phyloP scores from a whole-genome alignment of 2,797 vertebrate genomes.

The Urocyon cinereoargenteus region DNA sequence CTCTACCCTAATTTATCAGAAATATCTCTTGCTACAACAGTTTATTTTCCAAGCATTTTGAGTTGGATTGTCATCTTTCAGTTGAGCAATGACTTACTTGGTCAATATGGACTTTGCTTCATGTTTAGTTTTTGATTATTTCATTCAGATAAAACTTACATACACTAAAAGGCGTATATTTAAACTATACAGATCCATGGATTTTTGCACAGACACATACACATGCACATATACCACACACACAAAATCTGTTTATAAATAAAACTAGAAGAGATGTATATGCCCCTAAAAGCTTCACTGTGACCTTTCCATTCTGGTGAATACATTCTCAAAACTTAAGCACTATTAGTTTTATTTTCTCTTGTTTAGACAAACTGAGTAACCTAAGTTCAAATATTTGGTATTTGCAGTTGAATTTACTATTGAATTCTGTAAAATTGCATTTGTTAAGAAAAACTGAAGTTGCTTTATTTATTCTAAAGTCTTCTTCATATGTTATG shows the following conservation, averaged over 20 bases:
- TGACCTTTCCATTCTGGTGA: neutral
- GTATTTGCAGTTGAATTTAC: neutral
- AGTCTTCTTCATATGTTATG: neutral
- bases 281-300: neutral
- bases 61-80: neutral
- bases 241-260: neutral
- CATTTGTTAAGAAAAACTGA: neutral
- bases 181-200: neutral
- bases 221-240: neutral
- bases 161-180: neutral
- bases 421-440: neutral
- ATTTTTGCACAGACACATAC: neutral
- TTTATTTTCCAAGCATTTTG: neutral
- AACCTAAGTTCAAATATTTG: neutral
- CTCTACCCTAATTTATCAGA: neutral
- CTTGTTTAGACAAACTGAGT: neutral
- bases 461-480: neutral
- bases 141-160: neutral
- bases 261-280: neutral
- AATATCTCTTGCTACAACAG: neutral
- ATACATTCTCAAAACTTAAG: neutral
- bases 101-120: neutral
- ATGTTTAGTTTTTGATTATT: neutral
- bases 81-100: neutral
- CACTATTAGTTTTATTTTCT: neutral